These are phyloP conservation scores for Tricholaema leucomelas DNA, from an alignment of 2,113 vertebrate species.

Conservation along the genomic window DNA sequence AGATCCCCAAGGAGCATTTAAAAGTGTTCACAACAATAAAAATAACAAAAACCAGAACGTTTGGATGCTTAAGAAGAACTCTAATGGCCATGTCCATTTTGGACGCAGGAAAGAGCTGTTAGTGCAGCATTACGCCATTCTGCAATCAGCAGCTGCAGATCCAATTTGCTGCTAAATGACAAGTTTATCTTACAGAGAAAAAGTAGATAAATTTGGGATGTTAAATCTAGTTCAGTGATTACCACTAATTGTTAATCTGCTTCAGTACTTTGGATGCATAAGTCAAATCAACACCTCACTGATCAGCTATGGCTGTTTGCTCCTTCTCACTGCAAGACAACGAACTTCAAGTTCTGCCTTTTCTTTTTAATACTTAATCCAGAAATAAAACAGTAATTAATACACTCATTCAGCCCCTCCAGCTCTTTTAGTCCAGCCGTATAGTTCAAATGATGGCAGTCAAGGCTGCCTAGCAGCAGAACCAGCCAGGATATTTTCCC, in stretches of 20 bases:
- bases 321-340: not conserved
- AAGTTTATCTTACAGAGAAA: conserved; percentile 16
- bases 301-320: not conserved
- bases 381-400: not conserved
- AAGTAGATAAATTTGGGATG: not conserved
- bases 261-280: not conserved
- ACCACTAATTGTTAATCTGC: not conserved
- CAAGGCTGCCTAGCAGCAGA: not conserved
- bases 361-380: not conserved
- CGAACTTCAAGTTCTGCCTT: not conserved
- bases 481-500: not conserved
- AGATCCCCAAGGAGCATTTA: conserved; percentile 45
- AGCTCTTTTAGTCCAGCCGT: not conserved
- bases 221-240: not conserved
- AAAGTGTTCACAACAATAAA: conserved; percentile 58
- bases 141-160: not conserved
- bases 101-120: conserved; percentile 17
- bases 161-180: not conserved
- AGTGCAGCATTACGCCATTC: conserved; percentile 37
- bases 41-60: conserved; percentile 52
- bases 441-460: not conserved
- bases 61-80: conserved; percentile 15
- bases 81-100: conserved; percentile 31
- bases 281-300: not conserved
- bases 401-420: not conserved